Percentiles rank a stretch among this genome's conserved stretches.
Evolutionary conservation across 2,113 vertebrate species (phyloP).

Genomic region (Psammodynastes pulverulentus): DNA sequence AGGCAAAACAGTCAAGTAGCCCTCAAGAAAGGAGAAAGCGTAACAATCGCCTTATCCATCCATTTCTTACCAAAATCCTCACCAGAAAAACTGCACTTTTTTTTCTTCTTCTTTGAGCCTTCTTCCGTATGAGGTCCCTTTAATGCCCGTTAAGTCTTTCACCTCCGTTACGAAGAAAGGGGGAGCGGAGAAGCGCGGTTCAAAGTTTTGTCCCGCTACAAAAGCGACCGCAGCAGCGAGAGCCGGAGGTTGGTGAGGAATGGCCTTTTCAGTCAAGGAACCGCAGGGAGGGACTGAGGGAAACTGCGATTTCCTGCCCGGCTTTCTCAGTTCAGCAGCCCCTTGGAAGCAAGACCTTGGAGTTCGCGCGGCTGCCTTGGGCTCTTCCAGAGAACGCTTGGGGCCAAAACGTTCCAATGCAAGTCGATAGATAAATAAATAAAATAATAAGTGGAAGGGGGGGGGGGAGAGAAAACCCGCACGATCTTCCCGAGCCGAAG

Average conservation of each 20-base stretch:
- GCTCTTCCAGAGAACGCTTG: constrained; percentile 57
- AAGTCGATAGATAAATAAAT: background rate
- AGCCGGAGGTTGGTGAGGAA: constrained; percentile 31
- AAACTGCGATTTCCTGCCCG: constrained; percentile 69
- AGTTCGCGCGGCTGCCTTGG: constrained; percentile 6
- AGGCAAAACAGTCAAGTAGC: background rate
- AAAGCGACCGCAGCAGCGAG: constrained; percentile 24
- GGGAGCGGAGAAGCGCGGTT: background rate
- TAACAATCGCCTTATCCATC: background rate
- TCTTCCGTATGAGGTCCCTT: background rate
- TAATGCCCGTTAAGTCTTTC: constrained; percentile 3
- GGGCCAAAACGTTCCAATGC: constrained; percentile 38
- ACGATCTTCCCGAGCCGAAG: background rate
- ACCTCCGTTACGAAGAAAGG: background rate
- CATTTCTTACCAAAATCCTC: constrained; percentile 1
- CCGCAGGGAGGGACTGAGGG: constrained; percentile 66
- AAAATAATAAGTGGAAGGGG: background rate
- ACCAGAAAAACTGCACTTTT: background rate
- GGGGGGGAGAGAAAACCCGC: background rate
- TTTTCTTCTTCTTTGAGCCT: background rate
- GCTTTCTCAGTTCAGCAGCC: constrained; percentile 60
- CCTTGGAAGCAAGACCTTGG: constrained; percentile 41
- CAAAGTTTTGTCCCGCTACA: background rate
- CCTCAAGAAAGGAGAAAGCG: background rate
- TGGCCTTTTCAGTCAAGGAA: constrained; percentile 64